Evolutionary conservation across 2,797 vertebrate genomes (phyloP).

Genomic region (Staurois parvus): DNA sequence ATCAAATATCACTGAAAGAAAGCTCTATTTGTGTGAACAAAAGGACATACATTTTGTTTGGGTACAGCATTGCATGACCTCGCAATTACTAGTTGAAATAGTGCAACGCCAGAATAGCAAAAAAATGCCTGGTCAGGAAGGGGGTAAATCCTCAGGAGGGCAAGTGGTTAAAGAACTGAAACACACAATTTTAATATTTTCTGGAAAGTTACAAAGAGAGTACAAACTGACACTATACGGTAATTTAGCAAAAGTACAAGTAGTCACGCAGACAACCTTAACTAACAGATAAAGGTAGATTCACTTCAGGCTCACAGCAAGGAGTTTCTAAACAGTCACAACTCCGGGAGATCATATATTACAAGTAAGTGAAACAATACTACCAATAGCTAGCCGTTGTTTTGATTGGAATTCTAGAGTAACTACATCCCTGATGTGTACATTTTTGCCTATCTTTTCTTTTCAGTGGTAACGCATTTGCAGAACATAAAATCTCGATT

Average conservation of each 20-base stretch:
- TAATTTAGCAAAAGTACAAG: background rate
- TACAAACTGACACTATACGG: background rate
- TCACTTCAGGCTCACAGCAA: conserved; percentile 29
- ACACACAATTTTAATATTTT: conserved; percentile 8
- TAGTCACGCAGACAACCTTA: conserved; percentile 6
- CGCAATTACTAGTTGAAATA: too few species aligned
- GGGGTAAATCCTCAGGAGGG: too few species aligned
- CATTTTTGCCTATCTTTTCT: background rate
- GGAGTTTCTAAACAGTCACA: background rate
- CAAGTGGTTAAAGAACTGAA: conserved; percentile 3
- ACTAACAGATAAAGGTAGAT: conserved; percentile 14
- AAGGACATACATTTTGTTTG: too few species aligned
- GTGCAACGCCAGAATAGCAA: too few species aligned
- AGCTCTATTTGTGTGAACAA: too few species aligned
- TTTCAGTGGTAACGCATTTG: background rate
- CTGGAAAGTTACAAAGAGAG: conserved; percentile 1
- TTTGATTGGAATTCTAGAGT: background rate
- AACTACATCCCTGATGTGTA: background rate
- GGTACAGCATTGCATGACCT: too few species aligned
- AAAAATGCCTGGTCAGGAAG: background rate
- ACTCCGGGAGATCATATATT: background rate
- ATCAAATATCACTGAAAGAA: too few species aligned
- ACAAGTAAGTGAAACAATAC: conserved; percentile 5
- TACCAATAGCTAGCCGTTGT: background rate
- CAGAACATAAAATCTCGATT: background rate